Conservation (phyloP, 2,888 invertebrate genomes). For the Drosophila tripunctata region DNA sequence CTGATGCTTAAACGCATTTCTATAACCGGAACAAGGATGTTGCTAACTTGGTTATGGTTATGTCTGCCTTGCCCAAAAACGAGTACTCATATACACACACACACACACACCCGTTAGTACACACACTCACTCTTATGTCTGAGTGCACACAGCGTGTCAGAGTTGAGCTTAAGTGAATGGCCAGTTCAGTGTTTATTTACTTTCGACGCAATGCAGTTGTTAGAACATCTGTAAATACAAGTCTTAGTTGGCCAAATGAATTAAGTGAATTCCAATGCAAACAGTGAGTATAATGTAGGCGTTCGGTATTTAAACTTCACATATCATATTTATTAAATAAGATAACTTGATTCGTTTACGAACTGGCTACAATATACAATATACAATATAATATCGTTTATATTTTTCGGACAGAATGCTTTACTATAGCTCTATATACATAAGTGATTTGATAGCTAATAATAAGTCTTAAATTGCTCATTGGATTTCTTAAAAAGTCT, state of each 20-base stretch:
- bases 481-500: too few species aligned
- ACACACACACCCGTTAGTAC: neutral
- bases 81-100: constrained; percentile 10
- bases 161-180: constrained; percentile 31
- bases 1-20: constrained; percentile 72
- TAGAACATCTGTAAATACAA: constrained; percentile 23
- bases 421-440: too few species aligned
- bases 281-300: constrained; percentile 4
- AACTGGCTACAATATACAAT: too few species aligned
- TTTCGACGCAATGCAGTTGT: constrained; percentile 25
- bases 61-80: constrained; percentile 43
- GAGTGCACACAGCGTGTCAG: constrained; percentile 6
- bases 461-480: too few species aligned
- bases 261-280: constrained; percentile 5
- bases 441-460: too few species aligned
- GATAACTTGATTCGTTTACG: too few species aligned
- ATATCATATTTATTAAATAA: too few species aligned
- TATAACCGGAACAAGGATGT: constrained; percentile 71
- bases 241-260: constrained; percentile 3
- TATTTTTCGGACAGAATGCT: too few species aligned
- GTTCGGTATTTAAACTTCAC: neutral
- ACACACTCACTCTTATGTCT: constrained; percentile 1
- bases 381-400: too few species aligned
- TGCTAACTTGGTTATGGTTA: constrained; percentile 74
- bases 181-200: constrained; percentile 46